Evolutionary conservation across 2,113 vertebrate species (phyloP).

Genomic region (zebrafish (Danio rerio)): GRCz12tu NC_133190.1:46107501-46108000

Average conservation of each 20-base stretch:
- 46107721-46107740: conserved; percentile 65
- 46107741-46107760: conserved; percentile 34
- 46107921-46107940: neutral
- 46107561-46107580: conserved; percentile 5
- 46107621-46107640: neutral
- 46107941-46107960: neutral
- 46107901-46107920: neutral
- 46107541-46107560: conserved; percentile 26
- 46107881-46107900: neutral
- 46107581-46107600: conserved; percentile 2
- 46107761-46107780: conserved; percentile 34
- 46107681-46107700: conserved; percentile 9
- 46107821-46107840: neutral
- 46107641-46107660: neutral
- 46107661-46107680: neutral
- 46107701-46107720: conserved; percentile 28
- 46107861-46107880: neutral
- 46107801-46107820: conserved; percentile 17
- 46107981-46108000: neutral
- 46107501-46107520: neutral
- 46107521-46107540: neutral
- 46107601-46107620: conserved; percentile 7
- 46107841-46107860: neutral
- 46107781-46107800: conserved; percentile 25
- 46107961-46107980: neutral